Evolutionary conservation across 2,797 vertebrate genomes (phyloP).

Genomic region (Menidia menidia): DNA sequence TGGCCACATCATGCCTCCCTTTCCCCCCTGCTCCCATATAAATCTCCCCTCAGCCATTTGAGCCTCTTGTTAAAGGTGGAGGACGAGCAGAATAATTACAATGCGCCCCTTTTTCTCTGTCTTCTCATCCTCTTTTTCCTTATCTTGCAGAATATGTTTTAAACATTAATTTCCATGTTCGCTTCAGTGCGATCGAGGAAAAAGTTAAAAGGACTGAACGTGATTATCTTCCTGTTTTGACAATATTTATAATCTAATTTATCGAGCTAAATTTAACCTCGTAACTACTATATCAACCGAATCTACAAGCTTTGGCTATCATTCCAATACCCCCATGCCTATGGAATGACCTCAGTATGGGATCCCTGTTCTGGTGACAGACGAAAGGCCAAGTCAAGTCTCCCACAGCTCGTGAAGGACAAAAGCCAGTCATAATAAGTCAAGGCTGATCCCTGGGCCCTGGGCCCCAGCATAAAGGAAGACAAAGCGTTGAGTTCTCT

Average conservation of each 20-base stretch:
- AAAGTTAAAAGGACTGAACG: constrained; percentile 40
- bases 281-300: constrained; percentile 20
- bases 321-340: constrained; percentile 58
- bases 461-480: constrained; percentile 68
- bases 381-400: constrained; percentile 77
- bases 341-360: constrained; percentile 61
- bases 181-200: constrained; percentile 73
- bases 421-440: constrained; percentile 81
- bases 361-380: constrained; percentile 70
- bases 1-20: constrained; percentile 28
- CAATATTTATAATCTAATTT: neutral
- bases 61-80: constrained; percentile 83
- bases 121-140: constrained; percentile 22
- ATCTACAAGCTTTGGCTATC: constrained; percentile 46
- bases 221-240: too few species aligned
- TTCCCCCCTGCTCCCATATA: constrained; percentile 39
- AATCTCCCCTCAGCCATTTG: constrained; percentile 53
- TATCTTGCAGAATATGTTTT: constrained; percentile 62
- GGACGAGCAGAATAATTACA: constrained; percentile 81
- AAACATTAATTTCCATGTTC: constrained; percentile 80
- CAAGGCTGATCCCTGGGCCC: constrained; percentile 70
- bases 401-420: constrained; percentile 76
- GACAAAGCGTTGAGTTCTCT: constrained; percentile 73
- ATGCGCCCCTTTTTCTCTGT: constrained; percentile 26
- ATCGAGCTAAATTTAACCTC: neutral